Evolutionary conservation across 2,888 invertebrate genomes (phyloP), one percentile per base, ranked within the genome.

Genomic region (Helicoverpa assulta): DNA sequence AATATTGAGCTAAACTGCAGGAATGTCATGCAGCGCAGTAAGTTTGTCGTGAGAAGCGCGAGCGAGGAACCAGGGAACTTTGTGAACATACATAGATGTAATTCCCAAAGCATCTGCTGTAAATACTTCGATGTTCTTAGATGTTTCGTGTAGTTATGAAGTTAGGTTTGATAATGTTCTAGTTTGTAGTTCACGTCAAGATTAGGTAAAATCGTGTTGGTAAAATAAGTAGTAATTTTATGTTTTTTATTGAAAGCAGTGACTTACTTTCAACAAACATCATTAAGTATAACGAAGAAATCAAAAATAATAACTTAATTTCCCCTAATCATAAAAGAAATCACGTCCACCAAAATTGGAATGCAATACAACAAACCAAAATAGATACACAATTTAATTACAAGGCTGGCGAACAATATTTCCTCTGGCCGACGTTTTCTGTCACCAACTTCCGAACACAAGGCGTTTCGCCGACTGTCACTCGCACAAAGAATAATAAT

Each of bases 401-500:
- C 55, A 47, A 66, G 47, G 29, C 47, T 33, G 26, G 51, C 59
- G 61, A 72, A 68, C 62, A 75, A 73, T 68, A 73, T 69, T 77
- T 76, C 64, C 64, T 40, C 3, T 14, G 52, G 18, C 60, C 50
- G 71, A 66, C 79, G 67, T 56, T 68, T 70, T 68, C 82, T 74
- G 76, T 70, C 81, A 60, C 62, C 81, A 67, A 59, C 70, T 69
- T 67, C 57, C 62, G 70, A 75, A 68, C 37, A 68, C 74, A 73
- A 75, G 71, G 59, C 75, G 66, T 67, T 54, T 59, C 67, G 37
- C 73, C 56, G 61, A 68, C 82, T 82, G 83, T 82, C 84, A 84
- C 16, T 74, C 81, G 79, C 83, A 84, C 78, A 84, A 84, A 81
- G 83, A 84, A 84, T 84, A 43, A 80, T 84, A 84, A 84, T 84